Percentiles rank a stretch among this genome's conserved stretches.
Evolutionary conservation across 2,113 vertebrate genomes (phyloP).

Genomic region (Colaptes auratus): DNA sequence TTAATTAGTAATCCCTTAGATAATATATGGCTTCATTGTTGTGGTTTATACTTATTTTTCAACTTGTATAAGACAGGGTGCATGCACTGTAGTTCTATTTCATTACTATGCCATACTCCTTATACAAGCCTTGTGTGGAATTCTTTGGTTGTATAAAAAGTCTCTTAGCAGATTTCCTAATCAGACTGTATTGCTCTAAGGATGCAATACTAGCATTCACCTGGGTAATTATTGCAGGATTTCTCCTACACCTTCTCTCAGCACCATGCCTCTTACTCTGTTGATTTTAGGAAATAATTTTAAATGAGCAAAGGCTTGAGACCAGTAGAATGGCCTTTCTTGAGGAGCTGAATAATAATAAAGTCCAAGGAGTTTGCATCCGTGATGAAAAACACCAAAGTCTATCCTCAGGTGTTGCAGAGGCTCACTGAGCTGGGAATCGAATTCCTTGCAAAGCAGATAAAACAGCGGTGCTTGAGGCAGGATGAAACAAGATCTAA

Average conservation of each 20-base stretch:
- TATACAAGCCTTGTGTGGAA: neutral
- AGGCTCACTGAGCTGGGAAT: slow-evolving; percentile 51
- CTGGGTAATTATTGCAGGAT: neutral
- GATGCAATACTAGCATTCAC: neutral
- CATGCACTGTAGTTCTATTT: neutral
- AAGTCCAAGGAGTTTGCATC: neutral
- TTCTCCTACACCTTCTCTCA: slow-evolving; percentile 7
- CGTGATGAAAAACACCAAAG: slow-evolving; percentile 39
- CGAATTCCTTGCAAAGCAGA: slow-evolving; percentile 32
- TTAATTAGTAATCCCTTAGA: neutral
- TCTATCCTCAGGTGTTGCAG: slow-evolving; percentile 57
- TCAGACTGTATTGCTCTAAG: neutral
- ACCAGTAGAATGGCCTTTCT: neutral
- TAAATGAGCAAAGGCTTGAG: neutral
- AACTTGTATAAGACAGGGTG: neutral
- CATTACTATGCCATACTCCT: neutral
- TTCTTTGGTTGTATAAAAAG: neutral
- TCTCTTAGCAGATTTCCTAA: neutral
- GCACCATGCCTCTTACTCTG: neutral
- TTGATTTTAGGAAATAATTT: slow-evolving; percentile 35
- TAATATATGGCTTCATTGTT: neutral
- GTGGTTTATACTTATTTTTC: neutral
- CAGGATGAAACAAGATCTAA: slow-evolving; percentile 48
- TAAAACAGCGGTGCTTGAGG: slow-evolving; percentile 35
- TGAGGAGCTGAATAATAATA: slow-evolving; percentile 36